These are phyloP conservation scores for Philaenus spumarius DNA, from an alignment of 1,140 invertebrate species.

Conservation along the genomic window DNA sequence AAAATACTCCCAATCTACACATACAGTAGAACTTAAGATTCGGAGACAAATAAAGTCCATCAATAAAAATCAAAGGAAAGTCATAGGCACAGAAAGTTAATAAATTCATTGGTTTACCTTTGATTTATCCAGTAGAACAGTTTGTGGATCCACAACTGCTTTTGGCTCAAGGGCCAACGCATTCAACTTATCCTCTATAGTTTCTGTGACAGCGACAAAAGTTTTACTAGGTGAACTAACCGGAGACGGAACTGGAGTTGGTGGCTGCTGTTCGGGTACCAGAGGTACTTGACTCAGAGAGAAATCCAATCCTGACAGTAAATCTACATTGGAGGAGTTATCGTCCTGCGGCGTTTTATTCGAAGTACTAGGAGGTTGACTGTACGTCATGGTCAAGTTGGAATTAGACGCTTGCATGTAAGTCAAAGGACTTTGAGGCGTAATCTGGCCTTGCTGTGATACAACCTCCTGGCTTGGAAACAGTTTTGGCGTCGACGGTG, in stretches of 20 bases:
- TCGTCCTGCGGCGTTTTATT: background rate
- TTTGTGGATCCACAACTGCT: background rate
- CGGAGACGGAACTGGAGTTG: background rate
- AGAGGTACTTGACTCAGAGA: conserved; percentile 60
- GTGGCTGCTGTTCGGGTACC: conserved; percentile 46
- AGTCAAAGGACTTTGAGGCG: conserved; percentile 23
- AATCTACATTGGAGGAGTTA: conserved; percentile 57
- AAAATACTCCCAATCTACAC: too few relatives aligned
- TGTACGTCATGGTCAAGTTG: conserved; percentile 15
- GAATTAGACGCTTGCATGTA: conserved; percentile 30
- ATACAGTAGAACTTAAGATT: too few relatives aligned
- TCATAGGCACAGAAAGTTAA: too few relatives aligned
- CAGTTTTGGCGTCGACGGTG: background rate
- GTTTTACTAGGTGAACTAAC: too few relatives aligned
- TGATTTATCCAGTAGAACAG: background rate
- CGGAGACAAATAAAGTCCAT: too few relatives aligned
- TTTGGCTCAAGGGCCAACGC: background rate
- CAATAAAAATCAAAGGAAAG: too few relatives aligned
- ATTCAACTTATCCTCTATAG: background rate
- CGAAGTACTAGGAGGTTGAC: background rate
- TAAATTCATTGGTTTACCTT: too few relatives aligned
- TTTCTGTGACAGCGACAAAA: too few relatives aligned
- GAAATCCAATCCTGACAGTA: conserved; percentile 70
- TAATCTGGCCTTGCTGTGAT: conserved; percentile 13
- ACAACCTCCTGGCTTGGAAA: background rate